Conservation (phyloP, 2,797 vertebrate species). For the Orientallactaga sibirica region DNA sequence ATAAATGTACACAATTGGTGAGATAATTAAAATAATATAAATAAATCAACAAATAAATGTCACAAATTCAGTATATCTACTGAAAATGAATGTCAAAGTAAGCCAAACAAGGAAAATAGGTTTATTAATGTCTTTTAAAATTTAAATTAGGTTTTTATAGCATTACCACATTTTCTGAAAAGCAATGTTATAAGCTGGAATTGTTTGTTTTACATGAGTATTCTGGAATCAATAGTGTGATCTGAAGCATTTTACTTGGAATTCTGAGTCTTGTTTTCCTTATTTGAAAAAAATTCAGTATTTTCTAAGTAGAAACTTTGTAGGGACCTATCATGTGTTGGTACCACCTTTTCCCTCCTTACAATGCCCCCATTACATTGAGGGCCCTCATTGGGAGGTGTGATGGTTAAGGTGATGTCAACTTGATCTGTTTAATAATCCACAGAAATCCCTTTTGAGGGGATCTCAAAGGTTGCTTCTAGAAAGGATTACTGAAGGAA, state of each 20-base stretch:
- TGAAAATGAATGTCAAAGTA: slow-evolving; percentile 4
- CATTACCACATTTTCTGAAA: not conserved
- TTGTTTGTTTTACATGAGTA: not conserved
- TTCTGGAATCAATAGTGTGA: not conserved
- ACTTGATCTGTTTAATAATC: no score
- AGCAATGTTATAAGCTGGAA: not conserved
- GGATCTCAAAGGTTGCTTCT: no score
- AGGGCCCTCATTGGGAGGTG: no score
- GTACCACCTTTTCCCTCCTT: no score
- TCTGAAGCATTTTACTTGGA: not conserved
- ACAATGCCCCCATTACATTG: no score
- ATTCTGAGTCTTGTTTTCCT: not conserved
- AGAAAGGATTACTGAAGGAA: no score
- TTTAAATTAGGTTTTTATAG: slow-evolving; percentile 4
- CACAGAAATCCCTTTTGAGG: no score
- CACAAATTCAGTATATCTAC: not conserved
- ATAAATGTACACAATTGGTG: not conserved
- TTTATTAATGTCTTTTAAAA: not conserved
- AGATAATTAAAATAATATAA: not conserved
- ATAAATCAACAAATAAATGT: not conserved
- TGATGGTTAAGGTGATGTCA: no score
- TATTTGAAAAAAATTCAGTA: slow-evolving; percentile 13
- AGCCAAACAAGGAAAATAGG: not conserved
- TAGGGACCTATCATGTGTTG: no score
- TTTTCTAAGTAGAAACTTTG: no score